Base-by-base conservation (phyloP, 2,888 invertebrate genomes). In the Drepanosiphum platanoidis region DNA sequence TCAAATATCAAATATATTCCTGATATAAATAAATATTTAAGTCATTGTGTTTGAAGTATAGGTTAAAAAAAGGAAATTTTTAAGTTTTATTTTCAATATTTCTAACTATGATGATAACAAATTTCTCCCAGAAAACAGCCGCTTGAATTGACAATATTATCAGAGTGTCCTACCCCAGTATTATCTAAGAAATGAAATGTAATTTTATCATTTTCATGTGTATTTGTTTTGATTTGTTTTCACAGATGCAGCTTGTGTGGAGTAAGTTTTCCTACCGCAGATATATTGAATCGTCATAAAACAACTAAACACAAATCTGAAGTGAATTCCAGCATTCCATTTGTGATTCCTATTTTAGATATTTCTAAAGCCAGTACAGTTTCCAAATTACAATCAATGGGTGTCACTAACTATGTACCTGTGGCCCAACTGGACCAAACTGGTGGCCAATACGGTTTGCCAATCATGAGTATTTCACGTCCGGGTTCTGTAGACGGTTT, bases 281-380 rank as follows among this genome's bases (percentile, higher is more conserved):
- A 64, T 1, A 36, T 22, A 34, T 75, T 75, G 22, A 77, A 36
- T 52, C 66, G 22, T 1, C 84, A 84, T 68, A 84, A 52, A 68
- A 15, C 0, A 58, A 15, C 46, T 1, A n/a, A 7, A 36, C 84
- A 84, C 30, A 84, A 58, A 84, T 4, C 11, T 30, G 75, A 84
- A 77, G 5, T n/a, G 3, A 71, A 30, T 36, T 9, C 58, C 8
- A 66, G 15, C 18, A 18, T 5, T 22, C 46, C 39, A 30, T 68
- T 27, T 4, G 84, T 84, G 22, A 52, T 84, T 36, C 84, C 75
- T 36, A 39, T 84, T 52, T 27, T 84, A 52, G 84, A 84, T 11
- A 42, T 84, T 2, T 68, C 11, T 22, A 75, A 52, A n/a, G 0
- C 52, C 4, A 18, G 13, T 22, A n/a, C 27, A 3, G 0, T 9